Conservation (phyloP, 2,888 invertebrate species). For the Folsomia candida region DNA sequence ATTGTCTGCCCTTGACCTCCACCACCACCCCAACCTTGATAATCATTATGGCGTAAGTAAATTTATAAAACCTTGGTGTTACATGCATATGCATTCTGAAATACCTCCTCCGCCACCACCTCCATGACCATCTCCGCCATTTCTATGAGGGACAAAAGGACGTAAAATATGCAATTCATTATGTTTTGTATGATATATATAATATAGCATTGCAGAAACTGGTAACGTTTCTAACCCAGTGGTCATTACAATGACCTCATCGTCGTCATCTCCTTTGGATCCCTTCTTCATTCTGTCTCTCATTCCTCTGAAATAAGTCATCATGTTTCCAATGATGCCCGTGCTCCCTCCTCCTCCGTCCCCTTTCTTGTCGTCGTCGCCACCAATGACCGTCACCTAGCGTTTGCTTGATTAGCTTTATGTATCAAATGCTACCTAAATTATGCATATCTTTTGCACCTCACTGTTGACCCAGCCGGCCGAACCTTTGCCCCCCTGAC, state of each 20-base stretch:
- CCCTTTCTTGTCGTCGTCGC: background rate
- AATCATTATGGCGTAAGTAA: background rate
- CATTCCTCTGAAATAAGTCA: background rate
- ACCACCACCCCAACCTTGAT: background rate
- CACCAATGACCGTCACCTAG: no score
- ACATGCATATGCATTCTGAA: background rate
- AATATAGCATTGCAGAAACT: no score
- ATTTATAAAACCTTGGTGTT: background rate
- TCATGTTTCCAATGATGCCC: background rate
- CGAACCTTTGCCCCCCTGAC: background rate
- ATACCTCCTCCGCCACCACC: background rate
- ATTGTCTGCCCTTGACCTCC: conserved; percentile 10
- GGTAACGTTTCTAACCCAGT: no score
- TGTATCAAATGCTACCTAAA: no score
- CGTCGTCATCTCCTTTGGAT: conserved; percentile 4
- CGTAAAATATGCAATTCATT: no score
- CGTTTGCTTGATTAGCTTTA: no score
- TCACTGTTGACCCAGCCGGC: background rate
- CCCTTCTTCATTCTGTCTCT: background rate
- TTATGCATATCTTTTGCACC: no score
- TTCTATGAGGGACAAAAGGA: no score
- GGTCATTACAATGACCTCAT: conserved; percentile 4
- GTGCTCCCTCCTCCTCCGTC: background rate
- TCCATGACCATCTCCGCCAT: background rate
- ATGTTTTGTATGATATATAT: no score